Base-by-base conservation (phyloP, 2,113 vertebrate species). In the Pionites leucogaster region DNA sequence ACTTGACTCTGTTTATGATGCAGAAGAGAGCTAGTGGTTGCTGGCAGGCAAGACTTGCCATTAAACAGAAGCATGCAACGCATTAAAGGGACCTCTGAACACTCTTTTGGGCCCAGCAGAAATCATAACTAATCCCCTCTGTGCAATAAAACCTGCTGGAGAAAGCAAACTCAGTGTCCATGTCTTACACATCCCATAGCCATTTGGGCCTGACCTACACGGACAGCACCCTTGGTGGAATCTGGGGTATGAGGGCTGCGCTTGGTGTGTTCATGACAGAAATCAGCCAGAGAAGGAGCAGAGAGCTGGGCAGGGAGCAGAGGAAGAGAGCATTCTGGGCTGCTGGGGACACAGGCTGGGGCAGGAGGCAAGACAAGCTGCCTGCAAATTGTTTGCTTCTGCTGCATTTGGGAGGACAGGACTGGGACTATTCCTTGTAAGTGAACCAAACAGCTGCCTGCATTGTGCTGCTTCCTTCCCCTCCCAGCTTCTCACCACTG, bases 1-100 rank as follows among this genome's bases (percentile, higher is more conserved):
- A 86, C 74, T 81, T 81, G 37, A 86, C 68, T 85, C 79, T 80
- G 75, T 91, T 94, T 91, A 82, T 46, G 35, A 82, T 81, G 79
- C 76, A 83, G 82, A 74, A 70, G 68, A 77, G 69, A 25, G 46
- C 59, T 90, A 92, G 59, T 90, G 49, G 37, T 80, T 92, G 87
- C 93, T 12, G 0, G 64, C 85, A 93, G 95, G 92, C 92, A 95
- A 94, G 59, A 5, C 63, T 86, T 88, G 29, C 41, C 5, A 1
- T 53, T 94, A 82, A 90, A 88, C 31, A 90, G 53, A 88, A 80
- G 64, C 23, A 80, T n/a, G 22, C 52, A 49, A 17, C 14, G 47
- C 55, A 33, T 39, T 95, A 71, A 93, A 88, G n/a, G n/a, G 29
- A 77, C 42, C 62, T 92, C 90, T 87, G 75, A 80, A 70, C 37